These are phyloP conservation scores for Arremon brunneinucha DNA, from an alignment of 2,797 vertebrate genomes.

Conservation along the genomic window DNA sequence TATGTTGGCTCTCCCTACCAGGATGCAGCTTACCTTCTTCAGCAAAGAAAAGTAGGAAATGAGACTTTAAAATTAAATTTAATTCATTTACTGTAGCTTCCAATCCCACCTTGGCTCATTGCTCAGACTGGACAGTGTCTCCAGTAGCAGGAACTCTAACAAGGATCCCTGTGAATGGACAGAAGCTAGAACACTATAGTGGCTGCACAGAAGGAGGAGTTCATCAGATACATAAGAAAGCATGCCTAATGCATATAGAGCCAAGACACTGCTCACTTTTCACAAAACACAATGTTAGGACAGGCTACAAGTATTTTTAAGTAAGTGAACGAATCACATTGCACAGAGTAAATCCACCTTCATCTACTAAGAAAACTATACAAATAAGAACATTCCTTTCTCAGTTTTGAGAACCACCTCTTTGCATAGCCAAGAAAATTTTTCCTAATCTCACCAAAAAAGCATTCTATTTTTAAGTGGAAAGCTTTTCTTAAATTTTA, in stretches of 20 bases:
- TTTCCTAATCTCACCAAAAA: not conserved
- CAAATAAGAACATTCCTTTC: not conserved
- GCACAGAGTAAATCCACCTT: not conserved
- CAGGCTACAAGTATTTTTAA: not conserved
- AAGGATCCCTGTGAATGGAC: not conserved
- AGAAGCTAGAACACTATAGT: not conserved
- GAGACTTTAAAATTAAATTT: not conserved
- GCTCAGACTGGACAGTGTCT: not conserved
- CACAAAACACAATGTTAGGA: not conserved
- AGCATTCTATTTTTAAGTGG: not conserved
- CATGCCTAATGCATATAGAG: not conserved
- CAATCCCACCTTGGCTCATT: not conserved
- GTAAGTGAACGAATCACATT: not conserved
- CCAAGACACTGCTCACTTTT: not conserved
- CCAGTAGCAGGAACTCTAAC: not conserved
- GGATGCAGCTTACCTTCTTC: not conserved
- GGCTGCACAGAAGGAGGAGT: not conserved
- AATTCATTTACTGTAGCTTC: not conserved
- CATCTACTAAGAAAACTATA: not conserved
- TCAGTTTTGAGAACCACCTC: not conserved
- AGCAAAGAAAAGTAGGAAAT: not conserved
- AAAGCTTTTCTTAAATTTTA: not conserved
- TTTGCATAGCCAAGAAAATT: not conserved
- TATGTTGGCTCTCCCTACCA: not conserved
- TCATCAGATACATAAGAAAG: not conserved